Evolutionary conservation across 2,113 vertebrate species (phyloP).

Genomic region (Salminus brasiliensis): DNA sequence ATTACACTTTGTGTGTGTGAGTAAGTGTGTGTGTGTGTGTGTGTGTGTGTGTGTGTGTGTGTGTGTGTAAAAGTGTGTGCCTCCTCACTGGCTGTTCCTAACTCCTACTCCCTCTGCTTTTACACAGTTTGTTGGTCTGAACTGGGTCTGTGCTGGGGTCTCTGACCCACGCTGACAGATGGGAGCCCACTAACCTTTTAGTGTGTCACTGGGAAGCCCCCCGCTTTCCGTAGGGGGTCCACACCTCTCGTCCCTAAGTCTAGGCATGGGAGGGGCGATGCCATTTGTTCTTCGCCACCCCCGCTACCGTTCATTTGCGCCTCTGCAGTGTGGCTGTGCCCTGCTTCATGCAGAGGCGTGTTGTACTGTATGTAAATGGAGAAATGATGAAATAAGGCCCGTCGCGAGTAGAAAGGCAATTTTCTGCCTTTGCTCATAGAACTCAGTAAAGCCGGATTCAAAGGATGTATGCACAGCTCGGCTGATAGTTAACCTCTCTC

Average conservation of each 20-base stretch:
- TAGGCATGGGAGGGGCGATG: neutral
- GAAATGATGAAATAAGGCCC: neutral
- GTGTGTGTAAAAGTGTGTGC: neutral
- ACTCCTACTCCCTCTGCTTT: constrained; percentile 16
- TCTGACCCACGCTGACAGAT: constrained; percentile 47
- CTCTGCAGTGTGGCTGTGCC: neutral
- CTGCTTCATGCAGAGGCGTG: neutral
- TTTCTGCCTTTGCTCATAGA: neutral
- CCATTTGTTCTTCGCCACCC: neutral
- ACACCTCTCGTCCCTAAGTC: neutral
- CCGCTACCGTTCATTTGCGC: neutral
- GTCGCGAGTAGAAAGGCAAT: neutral
- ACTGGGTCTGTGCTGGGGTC: constrained; percentile 20
- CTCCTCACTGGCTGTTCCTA: neutral
- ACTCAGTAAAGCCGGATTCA: neutral
- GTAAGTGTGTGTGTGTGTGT: too few relatives aligned
- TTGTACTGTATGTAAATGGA: constrained; percentile 23
- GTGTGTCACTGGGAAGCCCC: constrained; percentile 18
- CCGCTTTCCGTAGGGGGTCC: constrained; percentile 4
- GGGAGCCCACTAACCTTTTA: constrained; percentile 41
- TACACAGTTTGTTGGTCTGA: neutral
- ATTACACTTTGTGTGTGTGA: neutral
- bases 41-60: too few relatives aligned
- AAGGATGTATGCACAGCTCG: neutral
- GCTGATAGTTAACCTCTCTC: neutral